Evolutionary conservation across 2,113 vertebrate genomes (phyloP).

Genomic region (Nyctibius bracteatus): DNA sequence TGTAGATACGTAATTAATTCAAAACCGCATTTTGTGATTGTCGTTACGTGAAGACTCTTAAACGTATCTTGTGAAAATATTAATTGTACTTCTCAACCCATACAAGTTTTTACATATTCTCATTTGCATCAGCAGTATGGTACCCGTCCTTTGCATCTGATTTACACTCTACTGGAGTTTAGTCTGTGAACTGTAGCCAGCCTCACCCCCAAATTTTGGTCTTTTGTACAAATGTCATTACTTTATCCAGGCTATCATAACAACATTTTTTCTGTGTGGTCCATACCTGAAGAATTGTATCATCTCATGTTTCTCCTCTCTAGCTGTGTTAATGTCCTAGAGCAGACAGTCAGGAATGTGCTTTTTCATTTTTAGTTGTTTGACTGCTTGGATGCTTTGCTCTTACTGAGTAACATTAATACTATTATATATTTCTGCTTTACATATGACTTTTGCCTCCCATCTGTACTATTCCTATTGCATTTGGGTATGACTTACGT

Average conservation of each 20-base stretch:
- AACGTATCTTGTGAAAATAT: not conserved
- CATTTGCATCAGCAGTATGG: not conserved
- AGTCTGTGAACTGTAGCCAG: not conserved
- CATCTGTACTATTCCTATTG: not conserved
- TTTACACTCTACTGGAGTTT: not conserved
- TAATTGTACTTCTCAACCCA: not conserved
- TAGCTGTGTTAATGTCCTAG: not conserved
- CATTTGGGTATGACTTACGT: not conserved
- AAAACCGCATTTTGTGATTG: not conserved
- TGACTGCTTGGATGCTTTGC: not conserved
- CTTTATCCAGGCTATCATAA: not conserved
- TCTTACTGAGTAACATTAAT: not conserved
- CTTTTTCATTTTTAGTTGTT: not conserved
- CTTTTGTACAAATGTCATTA: not conserved
- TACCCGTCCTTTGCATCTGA: not conserved
- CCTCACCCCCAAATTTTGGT: not conserved
- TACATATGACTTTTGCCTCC: not conserved
- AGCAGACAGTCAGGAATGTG: accelerated
- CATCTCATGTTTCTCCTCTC: not conserved
- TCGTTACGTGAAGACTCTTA: not conserved
- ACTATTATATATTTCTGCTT: not conserved
- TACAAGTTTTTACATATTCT: not conserved
- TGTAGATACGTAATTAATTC: not conserved
- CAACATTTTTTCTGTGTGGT: not conserved
- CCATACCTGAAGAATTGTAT: not conserved